Evolutionary conservation across 1,140 invertebrate species (phyloP).

Genomic region (Eriosoma lanigerum): DNA sequence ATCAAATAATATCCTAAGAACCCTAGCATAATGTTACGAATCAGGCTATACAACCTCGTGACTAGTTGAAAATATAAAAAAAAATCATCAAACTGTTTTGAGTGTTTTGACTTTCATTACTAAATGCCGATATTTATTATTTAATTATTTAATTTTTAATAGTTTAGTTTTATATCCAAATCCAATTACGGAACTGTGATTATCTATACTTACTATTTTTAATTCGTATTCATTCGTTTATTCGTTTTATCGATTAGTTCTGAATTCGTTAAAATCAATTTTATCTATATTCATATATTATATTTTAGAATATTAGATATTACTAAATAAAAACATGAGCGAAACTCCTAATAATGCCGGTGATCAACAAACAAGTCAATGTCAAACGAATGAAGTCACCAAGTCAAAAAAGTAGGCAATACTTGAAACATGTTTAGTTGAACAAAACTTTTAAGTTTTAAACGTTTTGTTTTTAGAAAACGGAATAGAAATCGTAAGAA

Average conservation of each 20-base stretch:
- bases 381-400: neutral
- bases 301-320: too few species aligned
- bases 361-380: neutral
- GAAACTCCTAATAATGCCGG: conserved; percentile 12
- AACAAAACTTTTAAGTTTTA: neutral
- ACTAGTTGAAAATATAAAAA: conserved; percentile 2
- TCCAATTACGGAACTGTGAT: too few species aligned
- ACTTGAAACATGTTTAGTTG: neutral
- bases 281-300: too few species aligned
- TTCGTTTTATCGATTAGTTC: too few species aligned
- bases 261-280: neutral
- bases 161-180: too few species aligned
- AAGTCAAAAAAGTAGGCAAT: conserved; percentile 17
- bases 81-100: conserved; percentile 4
- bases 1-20: conserved; percentile 28
- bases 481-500: conserved; percentile 33
- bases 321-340: neutral
- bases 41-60: conserved; percentile 47
- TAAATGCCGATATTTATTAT: neutral
- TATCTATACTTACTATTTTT: neutral
- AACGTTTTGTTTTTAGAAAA: neutral
- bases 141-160: too few species aligned
- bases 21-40: too few species aligned
- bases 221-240: neutral
- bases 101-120: neutral